Evolutionary conservation across 92 coral and sea anemone genomes (phyloP), one percentile per base, ranked within the genome.

Genomic region (Actinernus sp.): DNA sequence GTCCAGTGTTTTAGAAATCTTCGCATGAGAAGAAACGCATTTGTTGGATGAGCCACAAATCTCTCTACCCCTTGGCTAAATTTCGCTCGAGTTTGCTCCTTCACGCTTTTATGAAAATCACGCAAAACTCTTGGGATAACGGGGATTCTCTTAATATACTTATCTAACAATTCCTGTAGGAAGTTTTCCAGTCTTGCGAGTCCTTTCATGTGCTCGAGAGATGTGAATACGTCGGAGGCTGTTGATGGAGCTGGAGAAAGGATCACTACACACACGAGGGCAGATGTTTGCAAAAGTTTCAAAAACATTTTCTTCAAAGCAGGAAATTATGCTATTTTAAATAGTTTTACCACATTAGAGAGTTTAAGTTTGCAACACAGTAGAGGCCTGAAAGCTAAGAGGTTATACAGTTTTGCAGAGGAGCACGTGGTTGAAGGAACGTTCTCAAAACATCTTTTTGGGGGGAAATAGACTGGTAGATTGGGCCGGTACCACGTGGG

Each of bases 1-100:
- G 62, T 74, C 99, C 99, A 95, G 46, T 95, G 96, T 41, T 90
- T 79, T 0, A 77, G 44, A 34, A 91, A 95, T 18, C 99, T 57
- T 48, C 97, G 68, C 22, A 95, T 74, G 29, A 95, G 73, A 22
- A 82, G 83, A 31, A 87, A 83, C 0, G 86, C 84, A 21, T 91
- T 95, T 14, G 90, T 79, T 0, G 99, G 99, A 38, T 95, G 97
- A 22, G 74, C 79, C 3, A 88, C 73, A 58, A 76, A 95, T 23
- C 32, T 55, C 26, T 95, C 99, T 0, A 81, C 56, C 28, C 82
- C 84, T 10, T 27, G 30, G 26, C 54, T 49, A 24, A 31, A 39
- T 3, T 76, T 93, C 10, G 30, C 71, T 37, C 33, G 38, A 18
- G 49, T 43, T 18, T 61, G 53, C 18, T 27, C 30, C 59, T 48